Conservation (phyloP, 2,888 invertebrate species). For the Hirtodrosophila histrioides region DNA sequence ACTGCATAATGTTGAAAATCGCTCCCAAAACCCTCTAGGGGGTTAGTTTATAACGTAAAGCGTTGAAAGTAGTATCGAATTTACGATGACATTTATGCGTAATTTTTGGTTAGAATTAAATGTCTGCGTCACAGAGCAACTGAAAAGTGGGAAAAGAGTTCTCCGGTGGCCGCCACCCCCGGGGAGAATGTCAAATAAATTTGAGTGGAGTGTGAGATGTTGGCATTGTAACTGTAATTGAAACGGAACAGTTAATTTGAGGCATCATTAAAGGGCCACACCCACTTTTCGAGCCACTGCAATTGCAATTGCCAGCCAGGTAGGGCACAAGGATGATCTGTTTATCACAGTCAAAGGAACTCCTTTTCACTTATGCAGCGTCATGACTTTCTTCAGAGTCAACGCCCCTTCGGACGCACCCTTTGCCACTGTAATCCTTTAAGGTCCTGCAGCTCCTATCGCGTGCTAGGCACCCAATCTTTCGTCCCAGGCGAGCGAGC, state of each 20-base stretch:
- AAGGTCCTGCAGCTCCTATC: slow-evolving; percentile 55
- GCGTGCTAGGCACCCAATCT: slow-evolving; percentile 68
- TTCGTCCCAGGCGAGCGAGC: slow-evolving; percentile 24
- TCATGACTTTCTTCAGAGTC: slow-evolving; percentile 68
- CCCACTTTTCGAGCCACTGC: slow-evolving; percentile 57
- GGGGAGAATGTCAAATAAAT: slow-evolving; percentile 73
- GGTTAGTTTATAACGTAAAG: no score
- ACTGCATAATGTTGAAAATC: background rate
- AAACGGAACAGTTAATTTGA: slow-evolving; percentile 71
- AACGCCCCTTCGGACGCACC: slow-evolving; percentile 62
- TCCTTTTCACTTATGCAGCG: slow-evolving; percentile 47
- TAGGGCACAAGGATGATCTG: slow-evolving; percentile 40
- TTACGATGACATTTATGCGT: slow-evolving; percentile 81
- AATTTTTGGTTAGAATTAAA: slow-evolving; percentile 60
- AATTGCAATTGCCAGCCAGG: slow-evolving; percentile 26
- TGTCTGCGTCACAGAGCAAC: slow-evolving; percentile 21
- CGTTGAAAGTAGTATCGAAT: no score
- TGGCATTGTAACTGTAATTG: slow-evolving; percentile 41
- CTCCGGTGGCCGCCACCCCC: slow-evolving; percentile 39
- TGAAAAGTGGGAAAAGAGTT: slow-evolving; percentile 41
- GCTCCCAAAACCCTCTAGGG: slow-evolving; percentile 30
- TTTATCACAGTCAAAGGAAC: slow-evolving; percentile 18
- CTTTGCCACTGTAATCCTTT: slow-evolving; percentile 66
- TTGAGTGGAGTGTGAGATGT: slow-evolving; percentile 59
- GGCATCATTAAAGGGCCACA: slow-evolving; percentile 76